These are phyloP conservation scores for Odontamblyopus rebecca DNA, from an alignment of 2,797 vertebrate genomes.

Conservation along the genomic window DNA sequence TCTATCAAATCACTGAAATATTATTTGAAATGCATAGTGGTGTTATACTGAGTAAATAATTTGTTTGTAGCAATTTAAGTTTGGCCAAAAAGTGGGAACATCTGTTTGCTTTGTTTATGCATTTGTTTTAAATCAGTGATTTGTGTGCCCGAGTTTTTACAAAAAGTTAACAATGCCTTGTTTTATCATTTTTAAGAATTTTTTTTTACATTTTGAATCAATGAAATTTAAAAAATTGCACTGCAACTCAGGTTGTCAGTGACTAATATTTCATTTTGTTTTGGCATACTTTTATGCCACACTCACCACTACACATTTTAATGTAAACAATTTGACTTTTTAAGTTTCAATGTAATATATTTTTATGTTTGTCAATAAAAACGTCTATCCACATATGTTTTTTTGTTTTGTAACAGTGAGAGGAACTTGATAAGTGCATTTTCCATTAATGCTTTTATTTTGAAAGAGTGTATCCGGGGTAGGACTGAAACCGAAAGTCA, in stretches of 20 bases:
- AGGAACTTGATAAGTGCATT: neutral
- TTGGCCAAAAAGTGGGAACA: neutral
- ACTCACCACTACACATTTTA: slow-evolving; percentile 1
- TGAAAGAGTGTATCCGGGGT: neutral
- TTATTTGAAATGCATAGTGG: neutral
- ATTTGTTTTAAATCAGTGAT: neutral
- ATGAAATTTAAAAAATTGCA: neutral
- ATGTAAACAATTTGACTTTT: neutral
- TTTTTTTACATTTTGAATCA: neutral
- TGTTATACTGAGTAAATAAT: neutral
- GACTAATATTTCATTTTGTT: neutral
- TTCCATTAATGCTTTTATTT: neutral
- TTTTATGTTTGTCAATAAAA: slow-evolving; percentile 43
- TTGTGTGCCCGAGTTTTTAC: neutral
- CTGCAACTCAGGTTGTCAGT: neutral
- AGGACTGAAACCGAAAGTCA: slow-evolving; percentile 8
- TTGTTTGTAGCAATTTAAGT: neutral
- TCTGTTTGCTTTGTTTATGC: neutral
- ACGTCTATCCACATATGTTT: neutral
- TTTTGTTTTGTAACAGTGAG: too few relatives aligned
- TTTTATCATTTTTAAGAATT: neutral
- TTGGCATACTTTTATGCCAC: slow-evolving; percentile 3
- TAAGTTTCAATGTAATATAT: slow-evolving; percentile 42
- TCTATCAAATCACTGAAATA: neutral
- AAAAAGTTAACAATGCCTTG: neutral